These are phyloP conservation scores for Drosophila nannoptera DNA, from an alignment of 1,140 invertebrate genomes.

Conservation along the genomic window DNA sequence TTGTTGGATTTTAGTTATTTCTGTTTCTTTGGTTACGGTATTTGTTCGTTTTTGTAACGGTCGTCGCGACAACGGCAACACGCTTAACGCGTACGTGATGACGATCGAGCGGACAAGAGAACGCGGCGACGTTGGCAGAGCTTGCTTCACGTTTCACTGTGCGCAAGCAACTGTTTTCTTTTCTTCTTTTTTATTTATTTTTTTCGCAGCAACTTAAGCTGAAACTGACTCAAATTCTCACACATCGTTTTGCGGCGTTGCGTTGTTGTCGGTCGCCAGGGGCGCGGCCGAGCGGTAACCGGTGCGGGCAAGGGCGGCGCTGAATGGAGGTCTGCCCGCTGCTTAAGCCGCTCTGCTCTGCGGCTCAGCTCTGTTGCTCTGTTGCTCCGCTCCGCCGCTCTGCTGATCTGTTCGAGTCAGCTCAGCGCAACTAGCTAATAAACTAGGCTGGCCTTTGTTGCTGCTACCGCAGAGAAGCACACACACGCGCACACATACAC, in stretches of 20 bases:
- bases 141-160: slow-evolving; percentile 54
- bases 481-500: not conserved
- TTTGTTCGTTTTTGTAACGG: slow-evolving; percentile 32
- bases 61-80: slow-evolving; percentile 30
- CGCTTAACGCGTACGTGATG: slow-evolving; percentile 17
- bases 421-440: slow-evolving; percentile 24
- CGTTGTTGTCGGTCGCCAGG: not conserved
- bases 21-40: not conserved
- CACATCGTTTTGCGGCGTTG: slow-evolving; percentile 24
- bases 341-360: slow-evolving; percentile 28
- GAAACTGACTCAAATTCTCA: slow-evolving; percentile 51
- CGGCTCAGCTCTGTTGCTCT: not conserved
- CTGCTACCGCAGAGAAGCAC: slow-evolving; percentile 11
- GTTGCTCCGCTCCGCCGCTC: not conserved
- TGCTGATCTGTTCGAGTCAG: not conserved
- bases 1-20: not conserved
- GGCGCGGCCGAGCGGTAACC: not conserved
- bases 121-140: slow-evolving; percentile 32
- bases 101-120: slow-evolving; percentile 25
- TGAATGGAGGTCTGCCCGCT: slow-evolving; percentile 33
- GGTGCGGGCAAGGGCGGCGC: not conserved
- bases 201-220: slow-evolving; percentile 34
- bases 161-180: slow-evolving; percentile 51
- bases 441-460: slow-evolving; percentile 33
- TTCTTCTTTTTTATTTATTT: slow-evolving; percentile 32